Base-by-base conservation (phyloP, 2,888 invertebrate genomes). In the Horisme vitalbata region DNA sequence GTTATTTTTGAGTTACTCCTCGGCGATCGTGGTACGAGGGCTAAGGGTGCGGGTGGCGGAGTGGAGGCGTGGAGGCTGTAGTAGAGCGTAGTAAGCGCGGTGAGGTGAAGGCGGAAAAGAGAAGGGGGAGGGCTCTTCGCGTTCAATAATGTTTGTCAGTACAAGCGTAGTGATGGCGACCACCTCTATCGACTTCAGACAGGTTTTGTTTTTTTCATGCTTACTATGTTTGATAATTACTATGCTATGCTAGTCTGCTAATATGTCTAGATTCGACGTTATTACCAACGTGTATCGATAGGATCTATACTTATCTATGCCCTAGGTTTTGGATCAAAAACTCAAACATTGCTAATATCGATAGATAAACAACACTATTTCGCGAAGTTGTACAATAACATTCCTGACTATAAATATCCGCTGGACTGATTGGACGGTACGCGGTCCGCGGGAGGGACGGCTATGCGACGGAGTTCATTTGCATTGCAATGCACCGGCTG, bases 371-470 rank as follows among this genome's bases (percentile, higher is more conserved):
- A 62, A 53, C 68, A 68, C 68, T 72, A 68, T 60, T 60, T 60
- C 58, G 64, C 67, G 59, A 62, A 63, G 66, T 70, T 75, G 71
- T 71, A 82, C 79, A 83, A 83, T 83, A 81, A 81, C 81, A 84
- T 83, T 83, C 79, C 75, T 59, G 58, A 52, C 79, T 85, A 85
- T 82, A 78, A 84, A 84, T 86, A 83, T 63, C 63, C 65, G 61
- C 63, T 71, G 69, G 68, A 68, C 68, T 62, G 71, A 68, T 68
- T 67, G 67, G 64, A 57, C 63, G 67, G 61, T 65, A 67, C 59
- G 62, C 46, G 65, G 57, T 51, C 55, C 54, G 61, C 63, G 62
- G 61, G 59, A 50, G 65, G 59, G 37, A 45, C 31, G 41, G 68
- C 66, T 59, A 63, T 68, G 68, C 61, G 61, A 41, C 36, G 36